Evolutionary conservation across 1,140 invertebrate genomes (phyloP).

Genomic region (Drosophila ironensis): DNA sequence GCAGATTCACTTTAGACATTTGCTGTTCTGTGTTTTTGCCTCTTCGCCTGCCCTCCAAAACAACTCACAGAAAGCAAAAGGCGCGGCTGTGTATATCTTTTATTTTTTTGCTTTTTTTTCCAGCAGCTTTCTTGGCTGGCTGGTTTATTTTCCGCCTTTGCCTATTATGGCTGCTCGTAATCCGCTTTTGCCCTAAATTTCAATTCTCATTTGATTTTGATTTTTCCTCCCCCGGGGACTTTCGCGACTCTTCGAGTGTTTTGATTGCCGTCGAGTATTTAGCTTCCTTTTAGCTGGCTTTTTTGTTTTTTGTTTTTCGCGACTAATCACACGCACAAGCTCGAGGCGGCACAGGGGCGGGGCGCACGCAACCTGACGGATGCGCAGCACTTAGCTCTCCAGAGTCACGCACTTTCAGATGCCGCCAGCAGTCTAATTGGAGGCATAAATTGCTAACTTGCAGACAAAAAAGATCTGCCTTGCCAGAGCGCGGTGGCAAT

Average conservation of each 20-base stretch:
- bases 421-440: conserved; percentile 29
- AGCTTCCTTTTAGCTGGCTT: conserved; percentile 15
- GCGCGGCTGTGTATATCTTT: too few relatives aligned
- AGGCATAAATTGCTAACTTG: conserved; percentile 44
- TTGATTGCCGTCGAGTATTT: conserved; percentile 45
- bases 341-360: conserved; percentile 15
- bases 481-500: too few relatives aligned
- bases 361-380: conserved; percentile 30
- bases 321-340: conserved; percentile 1
- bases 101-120: conserved; percentile 9
- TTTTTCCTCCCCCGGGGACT: conserved; percentile 18
- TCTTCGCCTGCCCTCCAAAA: conserved; percentile 14
- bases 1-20: conserved; percentile 60
- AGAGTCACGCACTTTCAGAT: conserved; percentile 33
- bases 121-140: background rate
- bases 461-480: conserved; percentile 16
- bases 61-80: background rate
- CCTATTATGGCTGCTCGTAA: conserved; percentile 51
- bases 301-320: conserved; percentile 5
- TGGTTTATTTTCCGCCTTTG: conserved; percentile 35
- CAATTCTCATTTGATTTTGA: conserved; percentile 64
- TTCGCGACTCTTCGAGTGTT: conserved; percentile 28
- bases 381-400: conserved; percentile 29
- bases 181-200: conserved; percentile 75
- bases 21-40: conserved; percentile 6